Percentiles rank a stretch among this genome's conserved stretches.
phyloP scores from a whole-genome alignment of 2,797 vertebrate genomes.

The Lophotriccus pileatus region DNA sequence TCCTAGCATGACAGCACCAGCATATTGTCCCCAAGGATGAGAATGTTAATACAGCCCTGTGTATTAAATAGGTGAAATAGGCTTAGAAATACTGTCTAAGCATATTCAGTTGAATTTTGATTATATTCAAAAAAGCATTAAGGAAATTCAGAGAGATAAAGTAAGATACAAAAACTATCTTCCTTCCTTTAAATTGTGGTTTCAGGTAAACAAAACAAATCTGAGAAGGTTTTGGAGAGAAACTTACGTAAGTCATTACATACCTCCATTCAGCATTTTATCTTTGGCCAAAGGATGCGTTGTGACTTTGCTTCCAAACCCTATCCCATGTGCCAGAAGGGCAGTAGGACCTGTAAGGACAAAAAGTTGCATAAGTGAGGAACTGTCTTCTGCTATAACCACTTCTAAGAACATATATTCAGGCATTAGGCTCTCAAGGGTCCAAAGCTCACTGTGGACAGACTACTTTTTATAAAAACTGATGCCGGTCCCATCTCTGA shows the following conservation, averaged over 20 bases:
- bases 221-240: not conserved
- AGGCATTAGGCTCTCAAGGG: not conserved
- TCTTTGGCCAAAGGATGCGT: conserved; percentile 94
- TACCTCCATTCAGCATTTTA: conserved; percentile 96
- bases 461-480: not conserved
- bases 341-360: conserved; percentile 89
- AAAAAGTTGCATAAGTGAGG: not conserved
- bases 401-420: not conserved
- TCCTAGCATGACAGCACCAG: not conserved
- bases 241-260: not conserved
- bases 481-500: not conserved
- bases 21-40: not conserved
- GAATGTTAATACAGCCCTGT: not conserved
- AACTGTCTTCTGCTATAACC: not conserved
- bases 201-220: not conserved
- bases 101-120: not conserved
- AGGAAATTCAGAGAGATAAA: not conserved
- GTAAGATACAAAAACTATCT: not conserved
- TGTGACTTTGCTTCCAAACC: conserved; percentile 91
- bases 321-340: conserved; percentile 91
- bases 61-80: not conserved
- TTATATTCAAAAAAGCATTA: not conserved
- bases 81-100: not conserved
- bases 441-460: not conserved
- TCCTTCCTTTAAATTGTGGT: not conserved